phyloP scores from a whole-genome alignment of 1,140 invertebrate species.

The Drosophila baimaii region DNA sequence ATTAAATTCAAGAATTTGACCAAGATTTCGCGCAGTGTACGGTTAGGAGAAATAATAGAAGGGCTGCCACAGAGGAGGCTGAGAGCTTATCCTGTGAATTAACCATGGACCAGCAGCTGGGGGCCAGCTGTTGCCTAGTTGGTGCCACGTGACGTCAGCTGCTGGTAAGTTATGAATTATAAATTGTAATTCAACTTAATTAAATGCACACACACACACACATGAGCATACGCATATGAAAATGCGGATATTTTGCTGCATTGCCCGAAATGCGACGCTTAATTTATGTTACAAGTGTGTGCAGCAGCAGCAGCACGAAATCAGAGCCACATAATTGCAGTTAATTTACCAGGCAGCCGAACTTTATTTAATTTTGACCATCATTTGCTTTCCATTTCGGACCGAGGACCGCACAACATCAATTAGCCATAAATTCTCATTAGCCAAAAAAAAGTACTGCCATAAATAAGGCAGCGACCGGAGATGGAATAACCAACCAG shows the following conservation, averaged over 20 bases:
- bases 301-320: neutral
- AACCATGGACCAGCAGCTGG: conserved; percentile 55
- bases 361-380: conserved; percentile 24
- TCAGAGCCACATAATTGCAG: conserved; percentile 30
- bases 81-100: conserved; percentile 56
- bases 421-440: conserved; percentile 75
- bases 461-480: conserved; percentile 50
- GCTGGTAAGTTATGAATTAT: conserved; percentile 58
- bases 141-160: conserved; percentile 17
- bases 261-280: conserved; percentile 26
- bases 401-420: conserved; percentile 37
- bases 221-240: conserved; percentile 15
- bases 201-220: conserved; percentile 40
- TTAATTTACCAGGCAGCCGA: conserved; percentile 16
- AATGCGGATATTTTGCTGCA: conserved; percentile 57
- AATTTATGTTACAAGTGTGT: conserved; percentile 25
- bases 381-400: conserved; percentile 34
- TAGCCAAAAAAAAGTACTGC: conserved; percentile 41
- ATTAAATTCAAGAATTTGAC: too few relatives aligned
- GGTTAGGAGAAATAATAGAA: neutral
- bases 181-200: conserved; percentile 59
- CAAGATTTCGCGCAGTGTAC: too few relatives aligned
- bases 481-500: neutral
- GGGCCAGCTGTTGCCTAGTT: conserved; percentile 24
- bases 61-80: neutral